Evolutionary conservation across 2,113 vertebrate species (phyloP).

Genomic region (Rostratula benghalensis): DNA sequence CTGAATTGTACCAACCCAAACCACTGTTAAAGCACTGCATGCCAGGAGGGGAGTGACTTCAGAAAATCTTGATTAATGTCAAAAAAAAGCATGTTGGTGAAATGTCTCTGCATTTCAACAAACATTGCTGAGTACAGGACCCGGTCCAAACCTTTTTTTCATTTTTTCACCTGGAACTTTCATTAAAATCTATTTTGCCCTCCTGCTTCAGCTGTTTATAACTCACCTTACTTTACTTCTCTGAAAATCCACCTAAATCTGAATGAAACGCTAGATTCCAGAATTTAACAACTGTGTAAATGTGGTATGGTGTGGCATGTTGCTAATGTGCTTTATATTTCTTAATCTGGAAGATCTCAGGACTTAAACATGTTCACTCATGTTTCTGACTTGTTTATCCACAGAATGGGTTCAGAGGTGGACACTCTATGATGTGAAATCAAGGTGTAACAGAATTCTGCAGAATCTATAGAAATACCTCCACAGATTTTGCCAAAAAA

Average conservation of each 20-base stretch:
- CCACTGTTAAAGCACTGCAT: background rate
- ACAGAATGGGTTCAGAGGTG: background rate
- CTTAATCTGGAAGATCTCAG: constrained; percentile 23
- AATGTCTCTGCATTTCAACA: background rate
- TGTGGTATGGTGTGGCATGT: background rate
- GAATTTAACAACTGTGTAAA: background rate
- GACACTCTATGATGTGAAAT: constrained; percentile 29
- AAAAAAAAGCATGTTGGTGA: background rate
- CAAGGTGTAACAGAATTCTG: constrained; percentile 46
- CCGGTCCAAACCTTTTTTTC: background rate
- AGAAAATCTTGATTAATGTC: background rate
- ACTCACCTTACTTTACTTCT: background rate
- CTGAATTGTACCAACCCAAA: background rate
- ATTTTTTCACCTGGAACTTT: background rate
- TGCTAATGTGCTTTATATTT: background rate
- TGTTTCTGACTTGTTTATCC: background rate
- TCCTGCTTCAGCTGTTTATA: background rate
- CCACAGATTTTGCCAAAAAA: constrained; percentile 68
- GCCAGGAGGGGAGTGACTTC: background rate
- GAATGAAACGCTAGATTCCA: background rate
- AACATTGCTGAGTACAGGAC: background rate
- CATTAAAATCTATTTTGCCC: background rate
- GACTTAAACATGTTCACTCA: constrained; percentile 8
- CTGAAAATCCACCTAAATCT: background rate
- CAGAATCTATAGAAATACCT: constrained; percentile 62